phyloP scores from a whole-genome alignment of 2,888 invertebrate genomes.

The Ophion obscuratus region DNA sequence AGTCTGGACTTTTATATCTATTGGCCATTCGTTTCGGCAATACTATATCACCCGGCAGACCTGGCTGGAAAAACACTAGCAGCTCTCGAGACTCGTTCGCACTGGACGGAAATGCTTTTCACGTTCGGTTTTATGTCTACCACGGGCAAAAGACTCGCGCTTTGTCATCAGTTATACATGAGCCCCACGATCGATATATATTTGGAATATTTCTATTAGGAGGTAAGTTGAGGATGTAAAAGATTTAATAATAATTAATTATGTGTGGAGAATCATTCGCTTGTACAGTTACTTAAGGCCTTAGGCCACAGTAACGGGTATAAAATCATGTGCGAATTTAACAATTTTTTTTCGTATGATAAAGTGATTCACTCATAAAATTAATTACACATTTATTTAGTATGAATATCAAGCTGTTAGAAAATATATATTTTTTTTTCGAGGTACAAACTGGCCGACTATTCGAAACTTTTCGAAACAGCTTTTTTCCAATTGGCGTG shows the following conservation, averaged over 20 bases:
- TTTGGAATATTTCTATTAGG: background rate
- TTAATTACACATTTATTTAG: too few species aligned
- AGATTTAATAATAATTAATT: background rate
- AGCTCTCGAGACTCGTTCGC: slow-evolving; percentile 14
- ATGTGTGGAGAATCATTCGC: too few species aligned
- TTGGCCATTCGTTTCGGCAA: slow-evolving; percentile 51
- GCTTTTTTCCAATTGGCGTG: too few species aligned
- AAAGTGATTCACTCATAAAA: too few species aligned
- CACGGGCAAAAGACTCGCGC: background rate
- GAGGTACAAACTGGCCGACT: too few species aligned
- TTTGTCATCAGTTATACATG: background rate
- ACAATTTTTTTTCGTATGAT: too few species aligned
- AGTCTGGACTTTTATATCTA: slow-evolving; percentile 49
- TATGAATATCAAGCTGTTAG: too few species aligned
- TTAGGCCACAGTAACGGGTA: too few species aligned
- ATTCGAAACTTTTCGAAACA: too few species aligned
- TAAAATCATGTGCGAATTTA: too few species aligned
- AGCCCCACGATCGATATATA: background rate
- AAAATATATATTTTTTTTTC: too few species aligned
- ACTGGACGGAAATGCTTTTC: slow-evolving; percentile 16
- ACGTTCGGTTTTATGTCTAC: background rate
- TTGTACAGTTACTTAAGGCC: too few species aligned
- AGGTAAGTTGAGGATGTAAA: background rate
- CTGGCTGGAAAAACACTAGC: slow-evolving; percentile 28
- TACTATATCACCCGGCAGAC: slow-evolving; percentile 30